These are phyloP conservation scores for Andricus grossulariae DNA, from an alignment of 1,140 invertebrate genomes.

Conservation along the genomic window DNA sequence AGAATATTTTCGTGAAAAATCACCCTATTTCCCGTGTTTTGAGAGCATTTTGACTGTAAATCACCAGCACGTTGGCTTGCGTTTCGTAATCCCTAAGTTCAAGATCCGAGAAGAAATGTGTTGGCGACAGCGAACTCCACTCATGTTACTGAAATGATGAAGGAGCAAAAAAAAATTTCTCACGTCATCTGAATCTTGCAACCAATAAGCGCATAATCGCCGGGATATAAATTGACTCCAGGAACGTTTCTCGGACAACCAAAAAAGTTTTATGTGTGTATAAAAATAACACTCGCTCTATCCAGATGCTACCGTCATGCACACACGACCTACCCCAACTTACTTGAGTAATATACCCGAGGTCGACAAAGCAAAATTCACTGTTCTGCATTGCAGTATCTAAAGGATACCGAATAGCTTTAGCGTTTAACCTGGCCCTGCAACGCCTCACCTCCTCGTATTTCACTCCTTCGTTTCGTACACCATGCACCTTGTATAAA, in stretches of 20 bases:
- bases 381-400: constrained; percentile 57
- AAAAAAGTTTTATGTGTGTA: not conserved
- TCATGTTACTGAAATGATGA: not conserved
- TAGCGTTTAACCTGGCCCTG: constrained; percentile 16
- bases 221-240: not conserved
- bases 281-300: constrained; percentile 29
- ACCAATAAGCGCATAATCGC: not conserved
- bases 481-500: constrained; percentile 14
- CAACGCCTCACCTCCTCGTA: constrained; percentile 32
- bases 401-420: constrained; percentile 7
- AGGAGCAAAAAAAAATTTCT: constrained; percentile 7
- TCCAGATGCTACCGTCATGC: constrained; percentile 38
- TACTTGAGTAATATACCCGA: constrained; percentile 1
- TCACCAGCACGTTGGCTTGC: no score
- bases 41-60: no score
- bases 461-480: constrained; percentile 29
- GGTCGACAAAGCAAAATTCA: constrained; percentile 47
- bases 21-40: no score
- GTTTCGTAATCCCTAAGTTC: no score
- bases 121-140: not conserved
- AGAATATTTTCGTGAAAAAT: no score
- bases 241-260: not conserved
- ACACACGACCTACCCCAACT: constrained; percentile 37
- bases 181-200: not conserved
- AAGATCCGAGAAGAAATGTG: not conserved